phyloP scores from a whole-genome alignment of 2,888 invertebrate genomes.

The Hypena proboscidalis region DNA sequence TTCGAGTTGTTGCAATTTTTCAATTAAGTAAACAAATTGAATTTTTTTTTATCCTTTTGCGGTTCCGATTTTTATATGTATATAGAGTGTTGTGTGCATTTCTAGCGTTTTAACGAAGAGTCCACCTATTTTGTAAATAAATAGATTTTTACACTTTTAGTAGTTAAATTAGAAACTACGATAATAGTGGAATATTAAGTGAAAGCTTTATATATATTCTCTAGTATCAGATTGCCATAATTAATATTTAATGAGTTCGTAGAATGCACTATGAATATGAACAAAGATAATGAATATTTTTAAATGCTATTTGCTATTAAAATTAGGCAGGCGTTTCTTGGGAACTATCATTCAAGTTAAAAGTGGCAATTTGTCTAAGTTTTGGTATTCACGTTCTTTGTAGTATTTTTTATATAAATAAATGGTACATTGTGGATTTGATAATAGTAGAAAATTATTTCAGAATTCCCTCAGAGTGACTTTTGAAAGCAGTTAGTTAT shows the following conservation, averaged over 20 bases:
- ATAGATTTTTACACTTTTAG: constrained; percentile 80
- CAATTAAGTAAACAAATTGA: constrained; percentile 9
- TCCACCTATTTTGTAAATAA: constrained; percentile 85
- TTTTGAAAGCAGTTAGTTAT: no score
- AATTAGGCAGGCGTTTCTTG: constrained; percentile 27
- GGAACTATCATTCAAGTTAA: constrained; percentile 8
- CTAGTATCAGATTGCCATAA: constrained; percentile 74
- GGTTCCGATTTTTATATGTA: constrained; percentile 47
- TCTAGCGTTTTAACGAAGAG: constrained; percentile 80
- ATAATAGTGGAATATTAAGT: constrained; percentile 59
- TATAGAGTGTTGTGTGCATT: constrained; percentile 73
- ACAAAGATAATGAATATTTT: constrained; percentile 22
- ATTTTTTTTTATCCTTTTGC: constrained; percentile 20
- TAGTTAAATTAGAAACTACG: constrained; percentile 54
- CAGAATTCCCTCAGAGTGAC: no score
- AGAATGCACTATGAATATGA: constrained; percentile 38
- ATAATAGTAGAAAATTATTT: no score
- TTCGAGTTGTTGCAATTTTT: constrained; percentile 19
- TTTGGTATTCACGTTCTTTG: not conserved
- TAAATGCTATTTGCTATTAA: constrained; percentile 29
- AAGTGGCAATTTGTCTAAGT: constrained; percentile 28
- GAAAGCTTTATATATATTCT: constrained; percentile 78
- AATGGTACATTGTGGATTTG: no score
- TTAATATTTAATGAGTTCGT: constrained; percentile 45
- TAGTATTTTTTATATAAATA: not conserved